These are phyloP conservation scores for Mylabris sibirica DNA, from an alignment of 2,888 invertebrate species.

Conservation along the genomic window DNA sequence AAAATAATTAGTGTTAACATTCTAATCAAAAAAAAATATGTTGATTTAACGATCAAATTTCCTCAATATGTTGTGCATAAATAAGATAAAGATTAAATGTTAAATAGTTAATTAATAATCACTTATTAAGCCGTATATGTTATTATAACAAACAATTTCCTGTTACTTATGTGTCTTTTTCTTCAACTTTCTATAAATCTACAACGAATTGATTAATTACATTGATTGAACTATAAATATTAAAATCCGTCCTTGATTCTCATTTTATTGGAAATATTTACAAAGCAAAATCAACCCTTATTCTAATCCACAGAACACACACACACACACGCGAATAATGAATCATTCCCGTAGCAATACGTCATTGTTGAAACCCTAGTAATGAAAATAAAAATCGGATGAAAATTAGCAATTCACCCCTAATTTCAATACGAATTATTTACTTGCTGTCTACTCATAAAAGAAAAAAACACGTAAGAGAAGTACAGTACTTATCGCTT, in stretches of 20 bases:
- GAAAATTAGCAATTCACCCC: not conserved
- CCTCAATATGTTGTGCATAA: conserved; percentile 1
- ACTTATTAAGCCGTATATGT: not conserved
- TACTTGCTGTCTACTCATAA: no score
- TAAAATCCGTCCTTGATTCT: not conserved
- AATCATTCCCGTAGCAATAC: not conserved
- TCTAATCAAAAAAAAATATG: not conserved
- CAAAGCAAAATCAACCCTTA: not conserved
- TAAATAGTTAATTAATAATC: conserved; percentile 10
- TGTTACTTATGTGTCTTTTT: not conserved
- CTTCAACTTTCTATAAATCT: not conserved
- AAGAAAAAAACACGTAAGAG: no score
- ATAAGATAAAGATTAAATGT: conserved; percentile 8
- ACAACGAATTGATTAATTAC: not conserved
- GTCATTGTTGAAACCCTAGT: not conserved
- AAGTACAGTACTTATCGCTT: no score
- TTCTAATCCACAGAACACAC: not conserved
- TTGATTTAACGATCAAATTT: not conserved
- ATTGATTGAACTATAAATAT: not conserved
- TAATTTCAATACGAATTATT: not conserved
- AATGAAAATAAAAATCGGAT: not conserved
- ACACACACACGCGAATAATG: not conserved
- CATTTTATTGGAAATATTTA: not conserved
- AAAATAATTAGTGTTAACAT: not conserved
- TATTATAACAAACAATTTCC: not conserved